Conservation (phyloP, 2,888 invertebrate genomes). For the Tachystola acroxantha region DNA sequence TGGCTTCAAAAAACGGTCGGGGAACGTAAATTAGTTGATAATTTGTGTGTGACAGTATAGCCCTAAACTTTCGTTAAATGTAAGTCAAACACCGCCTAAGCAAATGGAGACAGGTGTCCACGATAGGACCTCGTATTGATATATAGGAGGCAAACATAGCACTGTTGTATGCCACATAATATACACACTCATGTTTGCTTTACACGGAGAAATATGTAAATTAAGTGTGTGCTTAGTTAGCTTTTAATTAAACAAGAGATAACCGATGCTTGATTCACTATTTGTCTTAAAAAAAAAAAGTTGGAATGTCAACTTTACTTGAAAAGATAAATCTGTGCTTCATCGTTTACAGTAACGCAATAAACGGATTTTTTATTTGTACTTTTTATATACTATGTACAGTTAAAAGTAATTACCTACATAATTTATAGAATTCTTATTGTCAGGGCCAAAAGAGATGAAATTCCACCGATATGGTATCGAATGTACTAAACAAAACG, state of each 20-base stretch:
- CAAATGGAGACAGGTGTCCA: slow-evolving; percentile 74
- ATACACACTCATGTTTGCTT: slow-evolving; percentile 32
- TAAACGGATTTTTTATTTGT: too few species aligned
- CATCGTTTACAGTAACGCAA: neutral
- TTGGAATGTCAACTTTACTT: slow-evolving; percentile 41
- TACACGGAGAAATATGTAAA: slow-evolving; percentile 62
- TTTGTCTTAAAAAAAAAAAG: slow-evolving; percentile 54
- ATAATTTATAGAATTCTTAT: too few species aligned
- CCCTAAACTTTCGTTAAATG: slow-evolving; percentile 72
- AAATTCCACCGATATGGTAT: too few species aligned
- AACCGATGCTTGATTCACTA: slow-evolving; percentile 52
- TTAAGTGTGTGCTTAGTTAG: slow-evolving; percentile 53
- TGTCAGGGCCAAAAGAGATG: too few species aligned
- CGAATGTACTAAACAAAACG: too few species aligned
- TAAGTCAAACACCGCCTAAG: slow-evolving; percentile 69
- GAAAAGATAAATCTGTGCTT: slow-evolving; percentile 3
- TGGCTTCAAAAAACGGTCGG: slow-evolving; percentile 54
- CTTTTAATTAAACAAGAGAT: slow-evolving; percentile 71
- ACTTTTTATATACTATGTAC: too few species aligned
- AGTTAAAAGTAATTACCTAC: too few species aligned
- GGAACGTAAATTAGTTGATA: slow-evolving; percentile 73
- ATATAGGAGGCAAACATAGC: slow-evolving; percentile 49
- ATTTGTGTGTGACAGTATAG: slow-evolving; percentile 67
- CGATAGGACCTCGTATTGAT: slow-evolving; percentile 58
- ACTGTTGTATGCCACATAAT: slow-evolving; percentile 32